Evolutionary conservation across 2,797 vertebrate species (phyloP), one percentile per base, ranked within the genome.

Genomic region (Myripristis jacobus): DNA sequence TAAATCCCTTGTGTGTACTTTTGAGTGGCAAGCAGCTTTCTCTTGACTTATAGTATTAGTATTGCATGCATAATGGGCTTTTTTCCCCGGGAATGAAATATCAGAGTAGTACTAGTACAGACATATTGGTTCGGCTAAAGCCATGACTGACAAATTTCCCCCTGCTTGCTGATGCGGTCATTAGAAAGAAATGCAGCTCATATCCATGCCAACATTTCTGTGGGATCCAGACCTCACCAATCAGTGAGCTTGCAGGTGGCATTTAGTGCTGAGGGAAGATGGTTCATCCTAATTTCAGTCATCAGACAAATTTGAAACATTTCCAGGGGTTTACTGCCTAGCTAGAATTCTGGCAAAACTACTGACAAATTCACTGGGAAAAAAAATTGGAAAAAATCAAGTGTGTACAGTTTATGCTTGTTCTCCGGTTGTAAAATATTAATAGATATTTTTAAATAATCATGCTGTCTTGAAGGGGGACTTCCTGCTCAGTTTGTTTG

Each of bases 281-380:
- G 80, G 73, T 71, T 74, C 83, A 93, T 92, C 91, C 91, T 91
- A 76, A 83, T 85, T 87, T 89, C 90, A 93, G 92, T 93, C 90
- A 87, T 87, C 48, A 81, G 85, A 81, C 56, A 77, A 90, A 91
- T 88, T 82, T 72, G 87, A 86, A 88, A 85, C 84, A 44, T 70
- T 75, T 85, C 80, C 34, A 66, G 50, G 50, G 41, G 11, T 46
- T 79, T 92, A 66, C 25, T 6, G 55, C 80, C 88, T 70, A 81
- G 81, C 89, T 87, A 86, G 81, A 18, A 27, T 36, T 3, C 50
- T 70, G 70, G 54, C 90, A 88, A 82, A 85, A 83, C 79, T 87
- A 80, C 81, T 80, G 89, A 90, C 86, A 89, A 90, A 93, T 94
- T 94, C 90, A 93, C 91, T 89, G 90, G 82, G 91, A 90, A 89